phyloP scores from a whole-genome alignment of 2,113 vertebrate species.

The Leptosomus discolor region DNA sequence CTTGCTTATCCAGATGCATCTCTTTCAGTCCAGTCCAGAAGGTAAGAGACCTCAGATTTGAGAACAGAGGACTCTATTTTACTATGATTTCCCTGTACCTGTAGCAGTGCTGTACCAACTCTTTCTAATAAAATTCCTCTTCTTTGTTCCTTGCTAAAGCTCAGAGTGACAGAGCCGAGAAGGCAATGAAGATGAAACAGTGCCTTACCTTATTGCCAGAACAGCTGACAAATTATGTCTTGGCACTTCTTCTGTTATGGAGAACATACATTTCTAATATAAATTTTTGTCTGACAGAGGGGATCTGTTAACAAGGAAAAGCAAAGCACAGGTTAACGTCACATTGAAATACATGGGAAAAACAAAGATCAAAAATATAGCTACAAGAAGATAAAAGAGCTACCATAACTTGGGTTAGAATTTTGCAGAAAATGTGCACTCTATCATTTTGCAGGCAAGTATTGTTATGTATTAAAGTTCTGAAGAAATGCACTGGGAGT shows the following conservation, averaged over 20 bases:
- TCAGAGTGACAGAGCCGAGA: neutral
- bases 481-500: neutral
- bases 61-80: neutral
- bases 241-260: neutral
- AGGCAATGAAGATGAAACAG: neutral
- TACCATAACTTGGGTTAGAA: neutral
- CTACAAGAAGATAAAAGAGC: neutral
- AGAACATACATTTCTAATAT: neutral
- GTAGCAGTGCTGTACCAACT: neutral
- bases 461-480: neutral
- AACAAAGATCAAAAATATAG: neutral
- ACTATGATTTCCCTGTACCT: neutral
- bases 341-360: neutral
- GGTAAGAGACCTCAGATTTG: neutral
- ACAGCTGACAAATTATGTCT: neutral
- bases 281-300: rapidly evolving
- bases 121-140: neutral
- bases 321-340: neutral
- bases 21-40: neutral
- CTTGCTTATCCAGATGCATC: neutral
- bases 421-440: neutral
- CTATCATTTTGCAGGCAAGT: neutral
- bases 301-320: neutral
- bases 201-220: neutral
- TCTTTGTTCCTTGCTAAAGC: neutral